phyloP scores from a whole-genome alignment of 2,113 vertebrate genomes.

The Archocentrus centrarchus region DNA sequence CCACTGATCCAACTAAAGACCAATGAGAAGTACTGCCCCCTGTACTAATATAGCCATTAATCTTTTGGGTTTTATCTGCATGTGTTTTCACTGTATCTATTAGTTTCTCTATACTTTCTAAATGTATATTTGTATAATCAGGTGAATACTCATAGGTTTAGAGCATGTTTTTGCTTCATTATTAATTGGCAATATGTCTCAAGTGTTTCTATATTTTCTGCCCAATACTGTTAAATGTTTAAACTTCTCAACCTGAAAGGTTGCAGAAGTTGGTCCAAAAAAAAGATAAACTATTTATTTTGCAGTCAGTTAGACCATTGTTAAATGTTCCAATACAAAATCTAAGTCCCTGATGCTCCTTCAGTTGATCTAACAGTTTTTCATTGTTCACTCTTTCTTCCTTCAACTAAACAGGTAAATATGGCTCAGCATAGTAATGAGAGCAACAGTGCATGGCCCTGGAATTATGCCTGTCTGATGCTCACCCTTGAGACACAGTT shows the following conservation, averaged over 20 bases:
- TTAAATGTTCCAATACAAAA: conserved; percentile 7
- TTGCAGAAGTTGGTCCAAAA: no score
- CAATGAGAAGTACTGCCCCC: background rate
- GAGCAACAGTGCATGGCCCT: conserved; percentile 67
- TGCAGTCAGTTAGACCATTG: background rate
- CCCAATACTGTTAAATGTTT: background rate
- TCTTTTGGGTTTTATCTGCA: background rate
- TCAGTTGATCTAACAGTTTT: conserved; percentile 32
- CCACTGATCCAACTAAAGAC: background rate
- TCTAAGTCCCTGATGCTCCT: background rate
- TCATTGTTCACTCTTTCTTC: conserved; percentile 7
- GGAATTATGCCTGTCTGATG: conserved; percentile 71
- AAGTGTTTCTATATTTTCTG: background rate
- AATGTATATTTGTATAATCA: background rate
- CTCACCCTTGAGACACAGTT: conserved; percentile 75
- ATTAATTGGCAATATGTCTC: conserved; percentile 5
- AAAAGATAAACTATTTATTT: conserved; percentile 19
- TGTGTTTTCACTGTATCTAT: background rate
- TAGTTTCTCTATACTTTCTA: background rate
- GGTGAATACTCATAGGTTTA: background rate
- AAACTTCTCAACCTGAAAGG: no score
- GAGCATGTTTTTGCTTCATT: background rate
- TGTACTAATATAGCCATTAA: background rate
- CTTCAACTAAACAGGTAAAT: conserved; percentile 66
- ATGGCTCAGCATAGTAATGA: conserved; percentile 69